Conservation (phyloP, 2,113 vertebrate species). For the Sylvia atricapilla region DNA sequence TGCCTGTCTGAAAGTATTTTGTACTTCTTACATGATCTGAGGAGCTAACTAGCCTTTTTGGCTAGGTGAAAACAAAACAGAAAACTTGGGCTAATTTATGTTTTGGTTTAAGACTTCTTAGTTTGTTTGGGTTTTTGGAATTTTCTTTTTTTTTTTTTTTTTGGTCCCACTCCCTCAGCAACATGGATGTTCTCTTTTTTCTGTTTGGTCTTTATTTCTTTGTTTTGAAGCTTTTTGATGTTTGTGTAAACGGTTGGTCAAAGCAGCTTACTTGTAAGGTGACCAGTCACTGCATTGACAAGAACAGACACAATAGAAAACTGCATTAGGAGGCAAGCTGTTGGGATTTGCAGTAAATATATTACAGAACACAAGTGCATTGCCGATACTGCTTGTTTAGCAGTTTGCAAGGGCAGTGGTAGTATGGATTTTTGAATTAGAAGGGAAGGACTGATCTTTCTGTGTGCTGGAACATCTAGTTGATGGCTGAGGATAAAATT, state of each 20-base stretch:
- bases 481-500: slow-evolving; percentile 77
- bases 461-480: slow-evolving; percentile 72
- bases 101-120: background rate
- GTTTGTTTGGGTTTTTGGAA: background rate
- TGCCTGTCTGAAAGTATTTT: background rate
- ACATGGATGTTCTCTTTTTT: background rate
- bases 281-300: slow-evolving; percentile 74
- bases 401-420: slow-evolving; percentile 81
- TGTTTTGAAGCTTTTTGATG: slow-evolving; percentile 38
- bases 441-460: slow-evolving; percentile 76
- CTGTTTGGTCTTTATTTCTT: background rate
- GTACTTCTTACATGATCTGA: background rate
- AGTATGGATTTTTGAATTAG: slow-evolving; percentile 86
- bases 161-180: rapidly evolving
- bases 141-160: background rate
- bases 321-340: slow-evolving; percentile 69
- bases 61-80: background rate
- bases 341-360: slow-evolving; percentile 80
- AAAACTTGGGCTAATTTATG: background rate
- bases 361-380: slow-evolving; percentile 82
- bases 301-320: slow-evolving; percentile 70
- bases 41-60: background rate
- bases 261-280: slow-evolving; percentile 65
- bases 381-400: slow-evolving; percentile 85
- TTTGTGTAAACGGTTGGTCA: slow-evolving; percentile 61